Evolutionary conservation across 2,888 invertebrate species (phyloP), one percentile per base, ranked within the genome.

Genomic region (Melinaea menophilus): DNA sequence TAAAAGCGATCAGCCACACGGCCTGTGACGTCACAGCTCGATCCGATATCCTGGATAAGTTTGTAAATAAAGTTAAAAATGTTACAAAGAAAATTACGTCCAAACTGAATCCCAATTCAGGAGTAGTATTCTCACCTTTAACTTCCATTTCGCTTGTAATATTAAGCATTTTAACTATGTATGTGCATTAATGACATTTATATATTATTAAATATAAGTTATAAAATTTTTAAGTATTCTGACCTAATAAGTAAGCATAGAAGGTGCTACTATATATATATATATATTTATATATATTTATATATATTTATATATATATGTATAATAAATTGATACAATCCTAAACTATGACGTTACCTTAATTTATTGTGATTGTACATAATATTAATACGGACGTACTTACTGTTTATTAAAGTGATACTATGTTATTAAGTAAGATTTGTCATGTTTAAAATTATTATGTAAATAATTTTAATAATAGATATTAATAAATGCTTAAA

Each of bases 1-100:
- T 92, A 4, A 94, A 95, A 58, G 95, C 95, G 2, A 94, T 95
- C 51, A 92, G 92, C 68, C 93, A 94, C 58, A 95, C 95, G 0
- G 92, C 94, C 0, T 95, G 95, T 75, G 94, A 94, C 75, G 88
- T 92, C 4, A 93, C 92, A 5, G 85, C 91, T 0, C 90, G 92
- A 64, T 88, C 92, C 0, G 92, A 93, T 68, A 85, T 93, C 35
- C 84, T 93, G 54, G 91, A 90, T 57, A 92, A 90, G 72, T 84
- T 92, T 57, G 89, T 86, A 7, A 85, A 89, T 65, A 91, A 92
- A 68, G 83, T 92, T 9, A 82, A 92, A 63, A 91, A 92, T 68
- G 85, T 88, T 0, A 84, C 84, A 0, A 80, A 79, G 34, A 80
- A 84, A 55, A 81, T 86, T 4, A 77, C 75, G 4, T 64, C 75